Percentiles rank a stretch among this genome's conserved stretches.
phyloP scores from a whole-genome alignment of 2,113 vertebrate species.

The Hirundichthys speculiger region DNA sequence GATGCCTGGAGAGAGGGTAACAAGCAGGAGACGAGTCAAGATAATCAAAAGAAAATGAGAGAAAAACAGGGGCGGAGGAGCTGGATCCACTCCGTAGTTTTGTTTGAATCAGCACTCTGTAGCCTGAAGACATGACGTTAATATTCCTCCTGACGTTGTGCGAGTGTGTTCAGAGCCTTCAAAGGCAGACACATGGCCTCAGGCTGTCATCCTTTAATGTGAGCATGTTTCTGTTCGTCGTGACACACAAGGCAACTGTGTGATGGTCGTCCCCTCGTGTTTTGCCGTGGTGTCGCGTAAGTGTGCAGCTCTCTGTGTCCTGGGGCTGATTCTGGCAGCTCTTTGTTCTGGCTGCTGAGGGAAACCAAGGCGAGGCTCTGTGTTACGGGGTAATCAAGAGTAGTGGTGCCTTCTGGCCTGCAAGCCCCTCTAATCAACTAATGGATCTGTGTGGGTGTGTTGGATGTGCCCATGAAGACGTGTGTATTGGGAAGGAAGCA shows the following conservation, averaged over 20 bases:
- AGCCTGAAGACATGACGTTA: constrained; percentile 21
- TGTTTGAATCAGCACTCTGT: constrained; percentile 20
- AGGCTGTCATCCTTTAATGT: constrained; percentile 42
- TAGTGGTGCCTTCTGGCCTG: constrained; percentile 61
- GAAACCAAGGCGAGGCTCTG: constrained; percentile 49
- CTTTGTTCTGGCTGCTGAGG: constrained; percentile 62
- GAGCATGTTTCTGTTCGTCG: constrained; percentile 7
- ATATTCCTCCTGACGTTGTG: constrained; percentile 12
- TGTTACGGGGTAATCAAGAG: constrained; percentile 67
- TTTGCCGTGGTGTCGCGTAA: constrained; percentile 6
- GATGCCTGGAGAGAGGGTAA: neutral
- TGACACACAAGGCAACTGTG: constrained; percentile 3
- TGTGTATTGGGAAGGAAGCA: constrained; percentile 6
- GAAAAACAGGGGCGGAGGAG: no score
- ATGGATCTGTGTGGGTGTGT: constrained; percentile 44
- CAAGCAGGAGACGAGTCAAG: constrained; percentile 5
- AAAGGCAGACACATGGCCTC: constrained; percentile 36
- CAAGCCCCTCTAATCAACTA: constrained; percentile 65
- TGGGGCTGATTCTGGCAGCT: constrained; percentile 41
- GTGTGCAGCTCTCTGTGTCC: constrained; percentile 1
- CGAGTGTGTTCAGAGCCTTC: constrained; percentile 20
- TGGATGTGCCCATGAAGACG: constrained; percentile 3
- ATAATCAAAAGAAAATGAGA: neutral
- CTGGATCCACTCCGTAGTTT: constrained; percentile 13
- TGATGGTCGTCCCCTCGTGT: constrained; percentile 10